Percentiles rank a stretch among this genome's conserved stretches.
phyloP scores from a whole-genome alignment of 2,888 invertebrate genomes.

The Stenchaetothrips biformis region DNA sequence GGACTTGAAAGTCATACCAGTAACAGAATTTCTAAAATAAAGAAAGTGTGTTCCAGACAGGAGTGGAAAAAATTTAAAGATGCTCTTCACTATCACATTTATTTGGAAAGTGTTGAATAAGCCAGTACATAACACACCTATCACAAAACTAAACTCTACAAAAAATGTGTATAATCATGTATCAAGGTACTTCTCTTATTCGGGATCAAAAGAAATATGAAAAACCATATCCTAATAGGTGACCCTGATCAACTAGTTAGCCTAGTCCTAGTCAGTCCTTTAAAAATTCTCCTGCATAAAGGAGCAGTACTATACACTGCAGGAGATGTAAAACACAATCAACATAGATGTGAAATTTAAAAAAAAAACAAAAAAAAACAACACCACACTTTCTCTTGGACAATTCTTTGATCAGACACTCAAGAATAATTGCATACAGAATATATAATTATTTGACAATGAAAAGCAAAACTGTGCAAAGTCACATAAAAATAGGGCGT shows the following conservation, averaged over 20 bases:
- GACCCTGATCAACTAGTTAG: not conserved
- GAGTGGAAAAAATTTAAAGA: not conserved
- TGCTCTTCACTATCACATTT: not conserved
- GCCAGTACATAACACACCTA: conserved; percentile 5
- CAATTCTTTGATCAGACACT: too few relatives aligned
- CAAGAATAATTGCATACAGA: too few relatives aligned
- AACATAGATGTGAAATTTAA: not conserved
- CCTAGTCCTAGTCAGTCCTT: not conserved
- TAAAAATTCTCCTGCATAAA: not conserved
- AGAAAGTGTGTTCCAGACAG: not conserved
- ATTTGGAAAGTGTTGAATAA: not conserved
- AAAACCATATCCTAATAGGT: not conserved
- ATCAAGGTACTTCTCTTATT: too few relatives aligned
- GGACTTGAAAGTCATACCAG: too few relatives aligned
- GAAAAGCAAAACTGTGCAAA: too few relatives aligned
- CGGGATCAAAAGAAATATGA: not conserved
- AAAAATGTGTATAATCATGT: too few relatives aligned
- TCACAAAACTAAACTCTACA: conserved; percentile 4
- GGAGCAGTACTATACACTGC: not conserved
- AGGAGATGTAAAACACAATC: not conserved
- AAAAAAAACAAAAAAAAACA: too few relatives aligned
- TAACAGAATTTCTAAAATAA: too few relatives aligned
- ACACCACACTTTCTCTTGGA: too few relatives aligned
- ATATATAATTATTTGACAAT: too few relatives aligned
- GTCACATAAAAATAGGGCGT: too few relatives aligned